A percentile compares a stretch with the other conserved stretches of the same genome.
phyloP scores from a whole-genome alignment of 2,797 vertebrate species.

The Acanthurus lineatus region DNA sequence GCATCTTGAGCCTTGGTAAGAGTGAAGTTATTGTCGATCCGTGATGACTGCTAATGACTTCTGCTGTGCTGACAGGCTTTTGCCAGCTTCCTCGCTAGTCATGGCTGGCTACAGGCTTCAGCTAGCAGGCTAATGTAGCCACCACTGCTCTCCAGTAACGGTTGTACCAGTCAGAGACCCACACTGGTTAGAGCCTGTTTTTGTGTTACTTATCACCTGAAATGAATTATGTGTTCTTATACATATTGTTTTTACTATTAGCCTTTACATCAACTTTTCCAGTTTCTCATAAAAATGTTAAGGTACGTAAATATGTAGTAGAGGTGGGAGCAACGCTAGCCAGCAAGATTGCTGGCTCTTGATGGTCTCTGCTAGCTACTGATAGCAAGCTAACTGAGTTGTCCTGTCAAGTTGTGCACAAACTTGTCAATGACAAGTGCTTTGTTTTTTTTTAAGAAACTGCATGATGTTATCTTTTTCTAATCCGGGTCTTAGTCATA shows the following conservation, averaged over 20 bases:
- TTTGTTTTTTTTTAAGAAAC: background rate
- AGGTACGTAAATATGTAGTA: constrained; percentile 1
- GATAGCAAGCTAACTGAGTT: constrained; percentile 42
- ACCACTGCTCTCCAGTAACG: constrained; percentile 61
- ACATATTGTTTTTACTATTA: background rate
- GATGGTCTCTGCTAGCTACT: constrained; percentile 30
- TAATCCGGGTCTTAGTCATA: background rate
- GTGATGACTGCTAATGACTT: constrained; percentile 78
- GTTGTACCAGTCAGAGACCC: constrained; percentile 62
- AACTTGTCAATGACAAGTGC: constrained; percentile 9
- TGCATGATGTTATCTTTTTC: background rate
- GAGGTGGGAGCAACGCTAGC: constrained; percentile 44
- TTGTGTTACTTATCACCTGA: constrained; percentile 14
- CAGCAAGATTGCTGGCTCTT: constrained; percentile 38
- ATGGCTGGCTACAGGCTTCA: constrained; percentile 77
- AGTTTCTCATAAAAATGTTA: background rate
- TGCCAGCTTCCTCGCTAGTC: constrained; percentile 80
- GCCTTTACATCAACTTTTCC: background rate
- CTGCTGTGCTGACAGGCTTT: constrained; percentile 79
- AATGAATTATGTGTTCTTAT: background rate
- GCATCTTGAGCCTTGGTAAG: constrained; percentile 81
- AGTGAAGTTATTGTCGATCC: constrained; percentile 66
- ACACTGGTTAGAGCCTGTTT: constrained; percentile 32
- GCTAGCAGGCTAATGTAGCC: constrained; percentile 83
- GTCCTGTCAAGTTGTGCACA: constrained; percentile 21